Evolutionary conservation across 1,140 invertebrate genomes (phyloP).

Genomic region (Panonychus citri): DNA sequence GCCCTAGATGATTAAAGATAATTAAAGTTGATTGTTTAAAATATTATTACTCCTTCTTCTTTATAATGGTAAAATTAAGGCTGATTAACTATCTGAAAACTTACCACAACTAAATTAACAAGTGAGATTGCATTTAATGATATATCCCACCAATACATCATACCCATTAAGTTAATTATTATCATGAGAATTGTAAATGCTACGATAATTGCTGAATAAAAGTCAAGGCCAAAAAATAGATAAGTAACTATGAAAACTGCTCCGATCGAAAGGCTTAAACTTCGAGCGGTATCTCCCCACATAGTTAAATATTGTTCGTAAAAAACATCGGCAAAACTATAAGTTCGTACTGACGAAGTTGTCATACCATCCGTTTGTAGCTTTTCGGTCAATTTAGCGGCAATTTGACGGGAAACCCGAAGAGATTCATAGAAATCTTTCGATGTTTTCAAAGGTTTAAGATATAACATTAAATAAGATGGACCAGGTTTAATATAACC

Average conservation of each 20-base stretch:
- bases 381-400: constrained; percentile 26
- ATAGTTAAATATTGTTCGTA: constrained; percentile 35
- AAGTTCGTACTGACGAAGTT: constrained; percentile 26
- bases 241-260: constrained; percentile 31
- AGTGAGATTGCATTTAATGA: constrained; percentile 33
- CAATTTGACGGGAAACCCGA: constrained; percentile 24
- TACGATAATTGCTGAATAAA: constrained; percentile 28
- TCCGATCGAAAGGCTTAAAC: constrained; percentile 25
- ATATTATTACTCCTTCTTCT: too few species aligned
- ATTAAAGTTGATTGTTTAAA: too few species aligned
- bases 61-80: too few species aligned
- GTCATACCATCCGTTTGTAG: constrained; percentile 14
- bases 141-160: constrained; percentile 33
- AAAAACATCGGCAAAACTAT: constrained; percentile 29
- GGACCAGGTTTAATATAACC: constrained; percentile 13
- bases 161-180: constrained; percentile 27
- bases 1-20: constrained; percentile 21
- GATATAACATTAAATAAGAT: constrained; percentile 33
- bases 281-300: constrained; percentile 23
- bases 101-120: constrained; percentile 35
- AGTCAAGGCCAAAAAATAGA: constrained; percentile 28
- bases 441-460: constrained; percentile 27
- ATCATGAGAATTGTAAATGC: constrained; percentile 29
- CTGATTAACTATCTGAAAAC: too few species aligned
- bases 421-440: constrained; percentile 30